phyloP scores from a whole-genome alignment of 2,888 invertebrate species.

The Lasiommata megera region DNA sequence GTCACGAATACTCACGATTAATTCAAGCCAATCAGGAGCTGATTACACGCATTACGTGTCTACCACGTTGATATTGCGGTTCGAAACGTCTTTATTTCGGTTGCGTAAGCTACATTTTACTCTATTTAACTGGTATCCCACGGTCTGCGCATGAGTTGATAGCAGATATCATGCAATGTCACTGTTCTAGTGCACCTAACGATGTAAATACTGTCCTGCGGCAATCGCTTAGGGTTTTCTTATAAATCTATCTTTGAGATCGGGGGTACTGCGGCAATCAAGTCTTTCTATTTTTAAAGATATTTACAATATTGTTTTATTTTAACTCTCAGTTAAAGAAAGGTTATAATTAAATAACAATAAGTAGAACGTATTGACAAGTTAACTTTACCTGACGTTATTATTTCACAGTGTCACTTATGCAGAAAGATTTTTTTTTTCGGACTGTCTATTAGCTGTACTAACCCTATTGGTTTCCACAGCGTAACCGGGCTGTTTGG shows the following conservation, averaged over 20 bases:
- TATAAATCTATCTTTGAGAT: slow-evolving; percentile 28
- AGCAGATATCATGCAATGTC: slow-evolving; percentile 72
- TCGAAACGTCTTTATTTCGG: slow-evolving; percentile 37
- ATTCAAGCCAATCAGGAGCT: slow-evolving; percentile 78
- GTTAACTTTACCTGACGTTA: too few species aligned
- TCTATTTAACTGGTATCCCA: slow-evolving; percentile 14
- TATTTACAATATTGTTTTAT: not conserved
- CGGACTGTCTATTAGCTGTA: too few species aligned
- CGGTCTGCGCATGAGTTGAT: slow-evolving; percentile 37
- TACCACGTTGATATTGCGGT: slow-evolving; percentile 51
- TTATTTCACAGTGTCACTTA: too few species aligned
- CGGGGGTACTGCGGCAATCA: slow-evolving; percentile 2
- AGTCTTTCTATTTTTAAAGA: not conserved
- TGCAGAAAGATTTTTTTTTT: too few species aligned
- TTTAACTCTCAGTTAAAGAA: too few species aligned
- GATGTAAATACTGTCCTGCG: slow-evolving; percentile 41
- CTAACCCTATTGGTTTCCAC: too few species aligned
- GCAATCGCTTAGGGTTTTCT: slow-evolving; percentile 31
- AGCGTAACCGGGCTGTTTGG: too few species aligned
- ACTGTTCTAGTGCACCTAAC: slow-evolving; percentile 41
- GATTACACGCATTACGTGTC: slow-evolving; percentile 76
- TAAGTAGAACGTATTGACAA: too few species aligned
- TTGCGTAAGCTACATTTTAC: slow-evolving; percentile 41
- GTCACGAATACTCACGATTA: slow-evolving; percentile 78
- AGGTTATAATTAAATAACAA: too few species aligned